Evolutionary conservation across 1,140 invertebrate species (phyloP).

Genomic region (Drosophila chauvacae): DNA sequence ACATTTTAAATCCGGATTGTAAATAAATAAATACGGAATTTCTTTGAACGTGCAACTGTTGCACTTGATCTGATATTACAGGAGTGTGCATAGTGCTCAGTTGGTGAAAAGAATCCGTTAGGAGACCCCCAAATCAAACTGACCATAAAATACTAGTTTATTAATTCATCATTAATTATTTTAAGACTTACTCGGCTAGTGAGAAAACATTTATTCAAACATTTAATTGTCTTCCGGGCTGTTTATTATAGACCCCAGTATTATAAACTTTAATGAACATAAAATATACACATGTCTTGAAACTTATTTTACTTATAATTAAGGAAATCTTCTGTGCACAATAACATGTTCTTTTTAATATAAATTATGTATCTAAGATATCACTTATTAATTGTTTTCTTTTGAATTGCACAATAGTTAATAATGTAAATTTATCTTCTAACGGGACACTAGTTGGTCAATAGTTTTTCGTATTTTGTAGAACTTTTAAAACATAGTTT

Average conservation of each 20-base stretch:
- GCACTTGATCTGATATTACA: slow-evolving; percentile 14
- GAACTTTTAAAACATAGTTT: no score
- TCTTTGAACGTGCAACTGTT: slow-evolving; percentile 34
- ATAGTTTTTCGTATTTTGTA: neutral
- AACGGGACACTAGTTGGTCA: no score
- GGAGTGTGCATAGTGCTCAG: neutral
- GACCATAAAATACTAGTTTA: neutral
- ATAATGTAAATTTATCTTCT: no score
- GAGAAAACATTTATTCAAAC: no score
- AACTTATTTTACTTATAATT: no score
- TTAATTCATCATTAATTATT: neutral
- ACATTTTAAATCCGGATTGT: slow-evolving; percentile 25
- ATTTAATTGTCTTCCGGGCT: neutral
- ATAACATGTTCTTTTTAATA: no score
- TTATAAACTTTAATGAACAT: neutral
- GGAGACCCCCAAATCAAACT: no score
- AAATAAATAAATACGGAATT: slow-evolving; percentile 29
- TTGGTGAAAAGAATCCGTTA: neutral
- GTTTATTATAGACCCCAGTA: neutral
- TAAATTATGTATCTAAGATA: no score
- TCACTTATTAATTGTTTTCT: no score
- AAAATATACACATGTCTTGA: neutral
- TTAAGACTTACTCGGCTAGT: no score
- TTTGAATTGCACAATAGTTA: no score
- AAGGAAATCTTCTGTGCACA: no score